Conservation (phyloP, 2,888 invertebrate genomes). For the Thysanoteuthis rhombus region DNA sequence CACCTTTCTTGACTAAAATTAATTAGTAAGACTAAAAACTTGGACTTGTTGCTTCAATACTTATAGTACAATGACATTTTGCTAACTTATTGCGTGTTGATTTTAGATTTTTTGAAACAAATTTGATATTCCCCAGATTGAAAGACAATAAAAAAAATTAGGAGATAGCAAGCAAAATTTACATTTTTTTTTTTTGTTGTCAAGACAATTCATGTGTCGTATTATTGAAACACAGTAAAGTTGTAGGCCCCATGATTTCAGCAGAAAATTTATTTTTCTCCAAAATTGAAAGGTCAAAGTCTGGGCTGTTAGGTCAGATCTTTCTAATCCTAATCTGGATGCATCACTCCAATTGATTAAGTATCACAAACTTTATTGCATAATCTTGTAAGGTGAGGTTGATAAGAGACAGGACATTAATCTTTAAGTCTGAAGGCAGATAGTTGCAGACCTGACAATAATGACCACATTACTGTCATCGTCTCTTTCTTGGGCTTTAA, state of each 20-base stretch:
- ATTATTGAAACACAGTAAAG: too few relatives aligned
- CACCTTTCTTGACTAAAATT: too few relatives aligned
- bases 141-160: neutral
- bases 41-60: too few relatives aligned
- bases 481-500: neutral
- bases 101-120: neutral
- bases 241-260: neutral
- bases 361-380: neutral
- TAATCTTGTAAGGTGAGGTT: neutral
- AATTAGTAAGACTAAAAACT: too few relatives aligned
- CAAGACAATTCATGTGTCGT: neutral
- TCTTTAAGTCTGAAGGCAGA: neutral
- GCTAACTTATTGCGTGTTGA: neutral
- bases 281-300: neutral
- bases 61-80: neutral
- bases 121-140: neutral
- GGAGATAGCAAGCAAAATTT: neutral
- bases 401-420: neutral
- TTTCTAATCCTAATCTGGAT: neutral
- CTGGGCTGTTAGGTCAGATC: neutral
- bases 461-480: neutral
- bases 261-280: neutral
- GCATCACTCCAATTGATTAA: constrained; percentile 12
- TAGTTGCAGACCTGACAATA: neutral
- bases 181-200: neutral